Percentiles rank a stretch among this genome's conserved stretches.
These are phyloP conservation scores for Ophioninae sp. DNA, from an alignment of 2,888 invertebrate genomes.

Conservation along the genomic window DNA sequence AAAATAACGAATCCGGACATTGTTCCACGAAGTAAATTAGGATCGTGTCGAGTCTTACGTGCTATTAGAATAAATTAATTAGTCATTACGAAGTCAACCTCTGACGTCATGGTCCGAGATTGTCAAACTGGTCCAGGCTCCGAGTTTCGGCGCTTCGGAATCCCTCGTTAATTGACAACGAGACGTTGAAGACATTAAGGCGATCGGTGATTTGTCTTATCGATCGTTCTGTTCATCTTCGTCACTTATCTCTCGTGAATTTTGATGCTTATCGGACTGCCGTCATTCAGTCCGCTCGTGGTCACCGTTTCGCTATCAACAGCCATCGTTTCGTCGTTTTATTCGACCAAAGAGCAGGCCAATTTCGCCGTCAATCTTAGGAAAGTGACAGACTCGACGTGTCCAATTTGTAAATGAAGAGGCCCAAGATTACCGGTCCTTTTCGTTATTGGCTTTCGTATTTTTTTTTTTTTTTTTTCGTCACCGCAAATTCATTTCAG, in stretches of 20 bases:
- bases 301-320: background rate
- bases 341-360: background rate
- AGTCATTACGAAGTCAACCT: constrained; percentile 32
- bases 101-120: constrained; percentile 56
- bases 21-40: constrained; percentile 5
- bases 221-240: background rate
- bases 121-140: constrained; percentile 11
- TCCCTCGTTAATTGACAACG: background rate
- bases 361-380: background rate
- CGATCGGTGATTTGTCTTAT: background rate
- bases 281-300: background rate
- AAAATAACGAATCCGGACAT: background rate
- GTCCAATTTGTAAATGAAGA: background rate
- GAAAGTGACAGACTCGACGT: background rate
- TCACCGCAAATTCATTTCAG: background rate
- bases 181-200: background rate
- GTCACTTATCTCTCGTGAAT: background rate
- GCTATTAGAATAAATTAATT: constrained; percentile 16
- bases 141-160: background rate
- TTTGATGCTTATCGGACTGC: background rate
- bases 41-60: constrained; percentile 3
- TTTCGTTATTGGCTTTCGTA: background rate
- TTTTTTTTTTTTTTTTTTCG: background rate
- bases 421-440: background rate
- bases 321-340: background rate